Conservation (phyloP, 2,797 vertebrate species). For the Liparis tanakae region DNA sequence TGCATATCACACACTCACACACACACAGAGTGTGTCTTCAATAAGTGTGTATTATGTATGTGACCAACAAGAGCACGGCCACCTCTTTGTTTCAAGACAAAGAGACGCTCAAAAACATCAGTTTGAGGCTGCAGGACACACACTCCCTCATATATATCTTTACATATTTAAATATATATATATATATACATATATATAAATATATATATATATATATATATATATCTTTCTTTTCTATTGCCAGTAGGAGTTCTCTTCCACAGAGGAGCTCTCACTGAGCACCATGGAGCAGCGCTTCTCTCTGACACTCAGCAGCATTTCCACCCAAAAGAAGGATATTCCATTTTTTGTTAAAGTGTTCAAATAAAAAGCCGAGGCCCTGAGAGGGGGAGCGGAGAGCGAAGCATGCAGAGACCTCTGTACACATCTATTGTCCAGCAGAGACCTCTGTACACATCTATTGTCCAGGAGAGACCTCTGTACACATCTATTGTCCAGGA, state of each 20-base stretch:
- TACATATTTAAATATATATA: too few species aligned
- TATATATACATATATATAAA: neutral
- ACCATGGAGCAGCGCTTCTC: constrained; percentile 33
- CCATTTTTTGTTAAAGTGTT: constrained; percentile 22
- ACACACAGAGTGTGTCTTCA: constrained; percentile 24
- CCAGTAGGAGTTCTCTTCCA: constrained; percentile 45
- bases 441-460: constrained; percentile 26
- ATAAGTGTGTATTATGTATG: constrained; percentile 43
- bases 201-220: neutral
- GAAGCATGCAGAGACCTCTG: constrained; percentile 1
- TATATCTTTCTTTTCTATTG: constrained; percentile 40
- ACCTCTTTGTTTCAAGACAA: constrained; percentile 72
- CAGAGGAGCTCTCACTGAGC: constrained; percentile 45
- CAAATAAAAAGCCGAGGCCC: constrained; percentile 17
- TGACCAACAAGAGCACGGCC: constrained; percentile 47
- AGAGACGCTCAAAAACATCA: constrained; percentile 68
- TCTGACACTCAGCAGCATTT: constrained; percentile 13
- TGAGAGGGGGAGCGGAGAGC: neutral
- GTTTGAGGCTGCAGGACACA: constrained; percentile 53
- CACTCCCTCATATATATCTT: constrained; percentile 15
- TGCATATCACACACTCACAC: constrained; percentile 35
- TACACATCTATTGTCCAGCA: constrained; percentile 44
- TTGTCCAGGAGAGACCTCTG: constrained; percentile 16
- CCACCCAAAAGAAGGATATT: constrained; percentile 5
- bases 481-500: constrained; percentile 33